Conservation (phyloP, 2,888 invertebrate species). For the Ectemnius cavifrons region DNA sequence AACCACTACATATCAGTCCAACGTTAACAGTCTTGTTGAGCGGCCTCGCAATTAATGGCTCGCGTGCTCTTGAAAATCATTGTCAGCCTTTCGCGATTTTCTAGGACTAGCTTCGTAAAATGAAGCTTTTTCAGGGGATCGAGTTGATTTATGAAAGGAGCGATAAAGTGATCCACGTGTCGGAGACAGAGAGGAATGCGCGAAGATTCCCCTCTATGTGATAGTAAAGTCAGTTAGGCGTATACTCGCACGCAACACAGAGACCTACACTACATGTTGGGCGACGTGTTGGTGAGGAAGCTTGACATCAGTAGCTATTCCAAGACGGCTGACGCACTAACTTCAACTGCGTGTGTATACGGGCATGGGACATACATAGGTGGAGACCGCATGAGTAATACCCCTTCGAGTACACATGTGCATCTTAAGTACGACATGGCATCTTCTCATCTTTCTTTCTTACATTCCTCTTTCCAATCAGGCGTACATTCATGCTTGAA, state of each 20-base stretch:
- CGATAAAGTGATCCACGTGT: background rate
- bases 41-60: no score
- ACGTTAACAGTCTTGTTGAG: no score
- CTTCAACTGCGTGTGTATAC: slow-evolving; percentile 29
- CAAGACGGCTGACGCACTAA: slow-evolving; percentile 74
- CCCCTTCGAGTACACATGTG: slow-evolving; percentile 31
- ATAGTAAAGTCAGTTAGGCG: background rate
- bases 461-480: background rate
- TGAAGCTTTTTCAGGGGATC: no score
- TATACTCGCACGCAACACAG: background rate
- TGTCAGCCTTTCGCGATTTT: no score
- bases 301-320: slow-evolving; percentile 77
- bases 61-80: no score
- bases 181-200: background rate
- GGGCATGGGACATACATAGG: background rate
- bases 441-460: slow-evolving; percentile 31
- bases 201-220: background rate
- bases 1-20: no score
- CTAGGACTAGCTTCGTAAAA: no score
- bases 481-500: no score
- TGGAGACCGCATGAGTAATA: no score
- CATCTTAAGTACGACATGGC: slow-evolving; percentile 39
- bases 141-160: background rate
- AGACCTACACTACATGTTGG: background rate
- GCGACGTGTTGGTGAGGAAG: slow-evolving; percentile 38